These are phyloP conservation scores for Rutpela maculata DNA, from an alignment of 2,888 invertebrate genomes.

Conservation along the genomic window DNA sequence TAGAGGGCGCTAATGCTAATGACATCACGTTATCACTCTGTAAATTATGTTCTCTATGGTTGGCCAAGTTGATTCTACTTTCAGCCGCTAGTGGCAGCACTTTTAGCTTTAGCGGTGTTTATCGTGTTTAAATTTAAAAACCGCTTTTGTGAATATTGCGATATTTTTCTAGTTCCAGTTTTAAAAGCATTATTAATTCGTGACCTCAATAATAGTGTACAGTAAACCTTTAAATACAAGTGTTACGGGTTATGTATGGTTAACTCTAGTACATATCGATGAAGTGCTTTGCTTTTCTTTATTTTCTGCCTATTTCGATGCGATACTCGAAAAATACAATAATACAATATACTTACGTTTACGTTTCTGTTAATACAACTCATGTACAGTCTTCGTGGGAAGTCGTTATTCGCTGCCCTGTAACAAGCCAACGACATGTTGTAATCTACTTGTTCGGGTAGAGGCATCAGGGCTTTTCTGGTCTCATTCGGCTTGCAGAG, in stretches of 20 bases:
- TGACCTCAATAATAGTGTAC: too few relatives aligned
- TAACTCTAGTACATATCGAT: too few relatives aligned
- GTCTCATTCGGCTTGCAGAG: slow-evolving; percentile 74
- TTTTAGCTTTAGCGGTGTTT: neutral
- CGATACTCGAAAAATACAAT: too few relatives aligned
- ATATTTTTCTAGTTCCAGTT: neutral
- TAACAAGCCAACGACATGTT: slow-evolving; percentile 74
- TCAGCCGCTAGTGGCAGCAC: neutral
- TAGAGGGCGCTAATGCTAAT: neutral
- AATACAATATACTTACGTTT: slow-evolving; percentile 77
- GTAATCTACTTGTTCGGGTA: slow-evolving; percentile 69
- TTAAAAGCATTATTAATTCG: too few relatives aligned
- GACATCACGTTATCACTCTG: neutral
- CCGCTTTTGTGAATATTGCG: neutral
- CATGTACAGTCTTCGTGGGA: slow-evolving; percentile 81
- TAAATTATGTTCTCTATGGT: neutral
- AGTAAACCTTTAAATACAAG: too few relatives aligned
- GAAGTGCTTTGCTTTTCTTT: too few relatives aligned
- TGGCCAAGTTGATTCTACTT: neutral
- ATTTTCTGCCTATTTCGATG: too few relatives aligned
- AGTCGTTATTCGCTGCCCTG: slow-evolving; percentile 73
- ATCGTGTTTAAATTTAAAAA: neutral
- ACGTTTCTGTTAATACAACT: slow-evolving; percentile 87
- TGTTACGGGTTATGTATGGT: too few relatives aligned
- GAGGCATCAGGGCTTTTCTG: slow-evolving; percentile 61